Evolutionary conservation across 2,888 invertebrate species (phyloP).

Genomic region (Lordiphosa andalusiaca): DNA sequence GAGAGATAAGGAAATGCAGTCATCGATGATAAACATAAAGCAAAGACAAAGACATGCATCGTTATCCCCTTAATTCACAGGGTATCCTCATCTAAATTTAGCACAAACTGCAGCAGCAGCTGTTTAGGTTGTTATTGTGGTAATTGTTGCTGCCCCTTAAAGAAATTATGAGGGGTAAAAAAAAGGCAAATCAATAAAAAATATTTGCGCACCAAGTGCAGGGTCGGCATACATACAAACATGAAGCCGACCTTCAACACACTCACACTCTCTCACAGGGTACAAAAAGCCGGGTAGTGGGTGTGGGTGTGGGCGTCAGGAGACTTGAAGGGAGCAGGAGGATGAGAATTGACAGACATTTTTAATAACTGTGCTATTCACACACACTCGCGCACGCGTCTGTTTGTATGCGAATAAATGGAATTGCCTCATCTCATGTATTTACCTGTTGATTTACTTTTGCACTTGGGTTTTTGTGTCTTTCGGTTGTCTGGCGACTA

Average conservation of each 20-base stretch:
- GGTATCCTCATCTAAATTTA: no score
- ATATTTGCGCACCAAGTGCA: constrained; percentile 47
- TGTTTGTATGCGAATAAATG: constrained; percentile 27
- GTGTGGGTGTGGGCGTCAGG: constrained; percentile 6
- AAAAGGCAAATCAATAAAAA: constrained; percentile 60
- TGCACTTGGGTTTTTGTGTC: constrained; percentile 10
- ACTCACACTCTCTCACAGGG: constrained; percentile 16
- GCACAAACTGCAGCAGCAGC: neutral
- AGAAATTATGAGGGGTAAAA: constrained; percentile 16
- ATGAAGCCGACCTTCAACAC: constrained; percentile 44
- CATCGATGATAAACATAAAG: no score
- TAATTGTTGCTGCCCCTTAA: constrained; percentile 11
- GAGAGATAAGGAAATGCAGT: no score
- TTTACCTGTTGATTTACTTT: constrained; percentile 61
- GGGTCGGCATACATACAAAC: constrained; percentile 30
- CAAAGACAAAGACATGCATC: no score
- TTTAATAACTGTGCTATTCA: constrained; percentile 48
- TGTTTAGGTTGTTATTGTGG: neutral
- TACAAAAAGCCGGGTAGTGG: constrained; percentile 1
- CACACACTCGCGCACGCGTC: constrained; percentile 10
- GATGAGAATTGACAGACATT: constrained; percentile 47
- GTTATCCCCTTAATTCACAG: no score
- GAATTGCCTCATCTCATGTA: constrained; percentile 40
- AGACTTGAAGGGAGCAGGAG: constrained; percentile 4
- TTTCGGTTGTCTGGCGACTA: constrained; percentile 22